phyloP scores from a whole-genome alignment of 2,797 vertebrate species.

The Lagorchestes hirsutus region DNA sequence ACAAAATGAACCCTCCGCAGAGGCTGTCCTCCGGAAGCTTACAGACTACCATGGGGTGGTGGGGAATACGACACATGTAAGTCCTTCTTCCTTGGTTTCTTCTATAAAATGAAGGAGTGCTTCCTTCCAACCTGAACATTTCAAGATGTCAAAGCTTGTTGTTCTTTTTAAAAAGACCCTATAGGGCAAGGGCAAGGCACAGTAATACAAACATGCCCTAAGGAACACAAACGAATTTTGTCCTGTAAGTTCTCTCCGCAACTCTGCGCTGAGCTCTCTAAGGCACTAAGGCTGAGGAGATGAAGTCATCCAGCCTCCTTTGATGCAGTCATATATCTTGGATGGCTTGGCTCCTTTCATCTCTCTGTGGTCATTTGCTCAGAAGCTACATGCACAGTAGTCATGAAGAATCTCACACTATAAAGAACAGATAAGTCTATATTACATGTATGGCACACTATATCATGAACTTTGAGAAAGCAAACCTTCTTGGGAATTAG shows the following conservation, averaged over 20 bases:
- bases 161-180: slow-evolving; percentile 46
- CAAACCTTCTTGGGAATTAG: background rate
- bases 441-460: background rate
- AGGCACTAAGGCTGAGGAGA: slow-evolving; percentile 5
- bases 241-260: slow-evolving; percentile 14
- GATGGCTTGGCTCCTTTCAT: slow-evolving; percentile 20
- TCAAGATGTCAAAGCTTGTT: background rate
- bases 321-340: slow-evolving; percentile 7
- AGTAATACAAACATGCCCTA: background rate
- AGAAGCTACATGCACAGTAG: background rate
- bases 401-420: slow-evolving; percentile 12
- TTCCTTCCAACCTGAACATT: background rate
- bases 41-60: background rate
- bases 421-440: background rate
- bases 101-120: background rate
- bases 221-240: slow-evolving; percentile 33
- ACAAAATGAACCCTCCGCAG: background rate
- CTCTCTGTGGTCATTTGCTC: slow-evolving; percentile 23
- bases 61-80: background rate
- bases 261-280: background rate
- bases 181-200: background rate
- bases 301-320: slow-evolving; percentile 34
- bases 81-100: background rate
- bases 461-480: background rate
- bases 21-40: background rate